phyloP scores from a whole-genome alignment of 2,888 invertebrate species.

The Coronaproctus castanopsis region DNA sequence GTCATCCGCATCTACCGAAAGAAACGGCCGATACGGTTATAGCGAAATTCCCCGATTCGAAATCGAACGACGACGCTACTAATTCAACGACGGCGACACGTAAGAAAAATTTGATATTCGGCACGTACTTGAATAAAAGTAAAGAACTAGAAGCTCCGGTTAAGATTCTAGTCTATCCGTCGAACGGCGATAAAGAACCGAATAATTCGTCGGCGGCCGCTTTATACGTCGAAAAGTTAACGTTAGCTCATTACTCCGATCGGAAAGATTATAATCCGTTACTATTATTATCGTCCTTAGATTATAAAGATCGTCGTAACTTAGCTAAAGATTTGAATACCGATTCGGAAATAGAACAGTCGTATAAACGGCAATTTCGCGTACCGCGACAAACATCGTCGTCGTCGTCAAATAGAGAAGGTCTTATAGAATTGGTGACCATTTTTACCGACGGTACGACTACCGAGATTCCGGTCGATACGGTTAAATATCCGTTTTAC shows the following conservation, averaged over 20 bases:
- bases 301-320: conserved; percentile 17
- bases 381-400: not conserved
- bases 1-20: conserved; percentile 6
- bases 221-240: conserved; percentile 20
- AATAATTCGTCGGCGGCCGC: conserved; percentile 12
- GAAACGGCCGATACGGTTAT: not conserved
- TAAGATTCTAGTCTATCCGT: conserved; percentile 12
- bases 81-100: conserved; percentile 12
- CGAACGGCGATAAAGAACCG: conserved; percentile 5
- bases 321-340: conserved; percentile 18
- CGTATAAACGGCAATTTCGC: not conserved
- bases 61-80: not conserved
- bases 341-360: conserved; percentile 5
- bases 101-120: not conserved
- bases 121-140: not conserved
- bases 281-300: conserved; percentile 13
- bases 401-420: too few species aligned
- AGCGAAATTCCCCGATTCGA: not conserved
- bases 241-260: conserved; percentile 19
- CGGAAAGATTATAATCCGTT: conserved; percentile 13
- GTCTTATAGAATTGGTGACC: conserved; percentile 13
- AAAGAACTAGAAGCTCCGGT: too few species aligned
- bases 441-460: conserved; percentile 17
- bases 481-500: conserved; percentile 46
- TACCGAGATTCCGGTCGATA: conserved; percentile 18